Evolutionary conservation across 2,888 invertebrate species (phyloP).

Genomic region (Caenorhabditis becei): DNA sequence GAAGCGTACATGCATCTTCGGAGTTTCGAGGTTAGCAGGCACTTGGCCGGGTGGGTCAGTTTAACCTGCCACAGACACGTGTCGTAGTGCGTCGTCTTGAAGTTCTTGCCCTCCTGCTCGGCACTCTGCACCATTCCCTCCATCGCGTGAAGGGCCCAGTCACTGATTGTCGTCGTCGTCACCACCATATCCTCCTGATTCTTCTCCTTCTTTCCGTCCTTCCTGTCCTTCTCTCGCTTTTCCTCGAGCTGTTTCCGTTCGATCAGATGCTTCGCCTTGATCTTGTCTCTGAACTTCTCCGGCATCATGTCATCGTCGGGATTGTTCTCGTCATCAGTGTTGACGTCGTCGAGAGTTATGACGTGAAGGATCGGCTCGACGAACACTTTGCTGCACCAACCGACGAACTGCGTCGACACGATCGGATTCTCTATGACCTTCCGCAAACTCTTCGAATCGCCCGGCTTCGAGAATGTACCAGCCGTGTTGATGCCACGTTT

Average conservation of each 20-base stretch:
- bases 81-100: conserved; percentile 37
- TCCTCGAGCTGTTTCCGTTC: conserved; percentile 26
- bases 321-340: conserved; percentile 20
- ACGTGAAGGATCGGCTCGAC: conserved; percentile 74
- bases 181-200: conserved; percentile 54
- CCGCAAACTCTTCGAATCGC: conserved; percentile 54
- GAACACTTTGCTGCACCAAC: conserved; percentile 80
- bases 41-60: conserved; percentile 31
- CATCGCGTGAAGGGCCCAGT: conserved; percentile 80
- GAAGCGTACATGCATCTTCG: conserved; percentile 58
- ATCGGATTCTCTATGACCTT: conserved; percentile 62
- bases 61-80: conserved; percentile 48
- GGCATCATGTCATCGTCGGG: conserved; percentile 59
- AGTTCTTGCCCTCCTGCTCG: conserved; percentile 64
- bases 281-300: conserved; percentile 31
- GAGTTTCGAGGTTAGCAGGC: conserved; percentile 49
- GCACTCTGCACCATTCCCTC: conserved; percentile 77
- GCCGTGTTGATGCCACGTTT: conserved; percentile 46
- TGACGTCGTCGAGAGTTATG: conserved; percentile 49
- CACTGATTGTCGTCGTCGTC: conserved; percentile 73
- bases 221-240: conserved; percentile 28
- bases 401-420: conserved; percentile 76
- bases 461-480: conserved; percentile 29
- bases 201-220: conserved; percentile 36
- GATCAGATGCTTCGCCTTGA: conserved; percentile 33